Conservation (phyloP, 1,140 invertebrate genomes). For the Amyelois transitella region DNA sequence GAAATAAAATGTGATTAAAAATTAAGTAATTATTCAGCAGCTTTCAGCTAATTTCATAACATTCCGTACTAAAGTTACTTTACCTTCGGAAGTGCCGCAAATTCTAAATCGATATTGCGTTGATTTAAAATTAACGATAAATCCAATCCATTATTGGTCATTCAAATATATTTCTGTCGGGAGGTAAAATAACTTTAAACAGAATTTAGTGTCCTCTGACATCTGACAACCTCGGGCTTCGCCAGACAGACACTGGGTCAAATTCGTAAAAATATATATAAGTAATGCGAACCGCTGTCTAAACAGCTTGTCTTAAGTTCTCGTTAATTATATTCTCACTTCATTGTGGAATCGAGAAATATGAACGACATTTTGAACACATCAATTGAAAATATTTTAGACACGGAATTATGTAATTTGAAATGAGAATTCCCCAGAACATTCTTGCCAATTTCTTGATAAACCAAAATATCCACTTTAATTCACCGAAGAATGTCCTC, state of each 20-base stretch:
- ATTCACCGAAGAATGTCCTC: no score
- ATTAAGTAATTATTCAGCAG: slow-evolving; percentile 51
- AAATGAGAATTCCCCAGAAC: no score
- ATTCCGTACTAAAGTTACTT: background rate
- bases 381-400: no score
- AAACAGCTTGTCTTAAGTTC: background rate
- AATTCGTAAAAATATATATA: background rate
- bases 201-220: background rate
- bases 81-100: background rate
- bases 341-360: background rate
- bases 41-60: slow-evolving; percentile 36
- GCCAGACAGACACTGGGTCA: background rate
- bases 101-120: no score
- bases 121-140: no score
- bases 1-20: slow-evolving; percentile 43
- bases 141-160: no score
- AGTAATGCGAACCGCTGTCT: background rate
- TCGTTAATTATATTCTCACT: background rate
- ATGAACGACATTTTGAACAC: no score
- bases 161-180: no score
- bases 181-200: background rate
- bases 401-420: no score
- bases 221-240: background rate
- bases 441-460: no score
- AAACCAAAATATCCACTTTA: no score